Evolutionary conservation across 2,113 vertebrate species (phyloP).

Genomic region (Podocnemis expansa): DNA sequence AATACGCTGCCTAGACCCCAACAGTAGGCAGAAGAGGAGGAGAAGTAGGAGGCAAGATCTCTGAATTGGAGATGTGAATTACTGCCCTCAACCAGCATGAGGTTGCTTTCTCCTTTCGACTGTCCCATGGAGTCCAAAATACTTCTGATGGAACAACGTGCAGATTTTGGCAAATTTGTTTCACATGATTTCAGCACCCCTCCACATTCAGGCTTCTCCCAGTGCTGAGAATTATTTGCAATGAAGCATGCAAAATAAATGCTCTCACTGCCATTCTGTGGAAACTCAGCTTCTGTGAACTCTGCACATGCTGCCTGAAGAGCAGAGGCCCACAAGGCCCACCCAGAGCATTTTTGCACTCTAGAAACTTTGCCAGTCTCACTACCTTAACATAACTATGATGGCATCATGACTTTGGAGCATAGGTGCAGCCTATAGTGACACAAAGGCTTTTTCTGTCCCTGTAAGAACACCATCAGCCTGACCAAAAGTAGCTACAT

Average conservation of each 20-base stretch:
- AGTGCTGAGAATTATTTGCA: background rate
- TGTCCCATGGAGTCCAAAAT: background rate
- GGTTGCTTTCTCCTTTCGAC: background rate
- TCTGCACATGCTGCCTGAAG: accelerated
- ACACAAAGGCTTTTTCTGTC: background rate
- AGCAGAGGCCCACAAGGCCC: background rate
- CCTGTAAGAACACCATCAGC: background rate
- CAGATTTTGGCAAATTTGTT: background rate
- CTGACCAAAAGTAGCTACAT: too few species aligned
- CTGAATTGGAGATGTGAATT: background rate
- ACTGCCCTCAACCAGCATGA: background rate
- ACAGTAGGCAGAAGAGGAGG: accelerated
- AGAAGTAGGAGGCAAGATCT: accelerated
- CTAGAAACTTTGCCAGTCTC: background rate
- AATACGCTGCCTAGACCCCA: accelerated
- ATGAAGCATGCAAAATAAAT: background rate
- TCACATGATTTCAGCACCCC: background rate
- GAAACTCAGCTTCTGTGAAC: background rate
- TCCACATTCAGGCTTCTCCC: background rate
- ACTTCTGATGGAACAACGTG: background rate
- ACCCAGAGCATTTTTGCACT: background rate
- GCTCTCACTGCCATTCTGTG: background rate
- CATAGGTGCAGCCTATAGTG: background rate
- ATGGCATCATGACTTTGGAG: background rate
- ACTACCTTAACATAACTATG: background rate